Evolutionary conservation across 1,140 invertebrate genomes (phyloP).

Genomic region (Drosophila parabipectinata): DNA sequence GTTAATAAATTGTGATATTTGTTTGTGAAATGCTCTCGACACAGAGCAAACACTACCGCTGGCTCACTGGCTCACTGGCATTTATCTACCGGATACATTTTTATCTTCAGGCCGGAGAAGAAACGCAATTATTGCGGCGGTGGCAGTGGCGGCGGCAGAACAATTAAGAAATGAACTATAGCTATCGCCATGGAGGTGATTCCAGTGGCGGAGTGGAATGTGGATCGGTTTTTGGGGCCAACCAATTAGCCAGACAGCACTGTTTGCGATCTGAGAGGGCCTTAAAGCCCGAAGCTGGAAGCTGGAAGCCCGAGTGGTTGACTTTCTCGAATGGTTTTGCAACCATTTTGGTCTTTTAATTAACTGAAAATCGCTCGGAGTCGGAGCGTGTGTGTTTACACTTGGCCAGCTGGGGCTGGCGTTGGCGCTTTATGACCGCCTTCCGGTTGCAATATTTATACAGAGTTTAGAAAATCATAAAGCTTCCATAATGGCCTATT

Average conservation of each 20-base stretch:
- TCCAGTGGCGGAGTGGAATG: constrained; percentile 20
- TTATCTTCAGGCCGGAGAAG: constrained; percentile 63
- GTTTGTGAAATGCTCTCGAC: constrained; percentile 67
- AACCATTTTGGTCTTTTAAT: constrained; percentile 70
- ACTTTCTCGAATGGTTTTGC: constrained; percentile 30
- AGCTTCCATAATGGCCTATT: constrained; percentile 58
- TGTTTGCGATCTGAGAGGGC: constrained; percentile 66
- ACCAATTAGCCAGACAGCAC: constrained; percentile 63
- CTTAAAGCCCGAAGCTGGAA: constrained; percentile 22
- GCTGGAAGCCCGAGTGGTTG: constrained; percentile 23
- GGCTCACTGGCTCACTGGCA: constrained; percentile 11
- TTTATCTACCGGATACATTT: constrained; percentile 80
- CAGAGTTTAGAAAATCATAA: constrained; percentile 69
- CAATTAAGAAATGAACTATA: constrained; percentile 81
- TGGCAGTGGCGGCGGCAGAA: constrained; percentile 45
- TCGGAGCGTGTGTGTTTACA: constrained; percentile 54
- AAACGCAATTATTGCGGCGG: constrained; percentile 71
- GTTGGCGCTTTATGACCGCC: constrained; percentile 64
- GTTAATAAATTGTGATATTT: constrained; percentile 74
- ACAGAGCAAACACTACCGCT: constrained; percentile 15
- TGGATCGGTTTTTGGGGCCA: constrained; percentile 38
- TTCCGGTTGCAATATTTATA: constrained; percentile 75
- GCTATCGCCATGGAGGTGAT: constrained; percentile 43
- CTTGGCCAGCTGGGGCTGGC: constrained; percentile 42
- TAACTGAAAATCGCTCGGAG: constrained; percentile 57